phyloP scores from a whole-genome alignment of 1,140 invertebrate species.

The Ectropis grisescens region DNA sequence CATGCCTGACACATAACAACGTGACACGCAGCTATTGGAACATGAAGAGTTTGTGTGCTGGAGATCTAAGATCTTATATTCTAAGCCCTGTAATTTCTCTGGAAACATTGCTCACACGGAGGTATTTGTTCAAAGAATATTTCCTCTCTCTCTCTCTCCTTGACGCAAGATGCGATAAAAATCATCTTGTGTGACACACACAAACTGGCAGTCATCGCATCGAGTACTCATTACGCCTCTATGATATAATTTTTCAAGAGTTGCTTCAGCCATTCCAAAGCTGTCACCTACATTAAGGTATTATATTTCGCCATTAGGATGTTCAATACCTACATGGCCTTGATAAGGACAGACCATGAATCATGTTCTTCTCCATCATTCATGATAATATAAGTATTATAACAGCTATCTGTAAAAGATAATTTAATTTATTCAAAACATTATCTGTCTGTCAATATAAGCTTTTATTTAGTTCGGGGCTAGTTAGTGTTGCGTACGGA shows the following conservation, averaged over 20 bases:
- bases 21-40: too few species aligned
- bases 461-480: too few species aligned
- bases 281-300: constrained; percentile 94
- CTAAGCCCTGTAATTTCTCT: too few species aligned
- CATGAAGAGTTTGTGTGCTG: too few species aligned
- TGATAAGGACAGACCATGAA: constrained; percentile 99
- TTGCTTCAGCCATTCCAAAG: constrained; percentile 94
- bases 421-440: too few species aligned
- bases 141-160: constrained; percentile 93
- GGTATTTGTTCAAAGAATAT: too few species aligned
- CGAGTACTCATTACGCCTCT: constrained; percentile 96
- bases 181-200: constrained; percentile 97
- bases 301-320: constrained; percentile 84
- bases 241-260: constrained; percentile 95
- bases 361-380: constrained; percentile 98
- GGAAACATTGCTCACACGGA: too few species aligned
- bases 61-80: too few species aligned
- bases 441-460: too few species aligned
- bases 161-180: constrained; percentile 91
- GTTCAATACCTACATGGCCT: constrained; percentile 96
- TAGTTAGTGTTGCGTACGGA: too few species aligned
- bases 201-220: constrained; percentile 98
- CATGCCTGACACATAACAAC: too few species aligned
- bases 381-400: constrained; percentile 95
- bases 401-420: too few species aligned